Evolutionary conservation across 2,888 invertebrate species (phyloP), one percentile per base, ranked within the genome.

Genomic region (Phoronis australis): DNA sequence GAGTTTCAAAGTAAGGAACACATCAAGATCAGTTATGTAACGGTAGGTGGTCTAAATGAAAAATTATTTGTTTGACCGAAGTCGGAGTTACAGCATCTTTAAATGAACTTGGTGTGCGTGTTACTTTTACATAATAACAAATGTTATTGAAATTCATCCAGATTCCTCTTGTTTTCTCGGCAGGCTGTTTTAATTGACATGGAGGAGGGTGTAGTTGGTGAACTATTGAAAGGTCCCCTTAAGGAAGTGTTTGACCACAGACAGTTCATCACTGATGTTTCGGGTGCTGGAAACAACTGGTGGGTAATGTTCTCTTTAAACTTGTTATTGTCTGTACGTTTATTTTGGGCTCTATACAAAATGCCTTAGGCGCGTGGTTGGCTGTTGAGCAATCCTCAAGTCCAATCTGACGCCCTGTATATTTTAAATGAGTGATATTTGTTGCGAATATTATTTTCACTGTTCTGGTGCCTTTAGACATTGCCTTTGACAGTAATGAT

Each of bases 251-350:
- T 79, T 65, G 77, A 78, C 57, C 68, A 66, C 50, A 64, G 65
- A 41, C 78, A 79, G 55, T 62, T 77, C 27, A 68, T 79, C 27
- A 77, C 76, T 20, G 78, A 78, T 63, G 75, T 77, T 3, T 78
- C 78, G 18, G 79, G 79, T n/a, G 77, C 76, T 44, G 78, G 78
- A 42, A 78, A 78, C 56, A 78, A 78, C 57, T 78, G 78, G 78
- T 76, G 57, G 61, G 57, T 47, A 31, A 26, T 5, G 15, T 37
- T n/a, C 18, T 35, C 12, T 20, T 3, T 3, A 12, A 22, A 3
- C 23, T 39, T 20, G 3, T 39, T 20, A 12, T n/a, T 9, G 15
- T 4, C 20, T 42, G 12, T 42, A 42, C 9, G 20, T 24, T 24
- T 42, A 23, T 23, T 18, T 42, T 22, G 24, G 1, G 18, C 1